These are phyloP conservation scores for Ypsolopha scabrella DNA, from an alignment of 2,888 invertebrate genomes.

Conservation along the genomic window DNA sequence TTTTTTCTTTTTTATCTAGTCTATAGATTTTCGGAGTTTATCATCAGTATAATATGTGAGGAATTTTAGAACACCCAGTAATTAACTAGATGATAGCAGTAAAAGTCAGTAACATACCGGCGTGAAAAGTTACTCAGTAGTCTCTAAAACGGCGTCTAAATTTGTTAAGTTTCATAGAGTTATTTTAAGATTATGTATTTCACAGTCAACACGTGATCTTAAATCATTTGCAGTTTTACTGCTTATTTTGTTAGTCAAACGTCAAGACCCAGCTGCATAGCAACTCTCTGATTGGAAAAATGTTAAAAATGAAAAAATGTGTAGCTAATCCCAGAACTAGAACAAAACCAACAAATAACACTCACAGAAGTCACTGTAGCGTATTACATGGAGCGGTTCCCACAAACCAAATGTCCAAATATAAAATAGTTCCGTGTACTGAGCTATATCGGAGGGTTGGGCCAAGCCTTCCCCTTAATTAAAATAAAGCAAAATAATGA, in stretches of 20 bases:
- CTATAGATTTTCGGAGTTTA: too few species aligned
- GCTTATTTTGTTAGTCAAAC: not conserved
- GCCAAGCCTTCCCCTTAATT: constrained; percentile 37
- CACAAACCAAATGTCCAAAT: constrained; percentile 57
- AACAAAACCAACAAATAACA: constrained; percentile 21
- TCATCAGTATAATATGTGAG: too few species aligned
- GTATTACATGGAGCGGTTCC: constrained; percentile 41
- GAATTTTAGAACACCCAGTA: too few species aligned
- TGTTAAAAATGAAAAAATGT: not conserved
- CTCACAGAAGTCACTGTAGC: constrained; percentile 27
- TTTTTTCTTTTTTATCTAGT: too few species aligned
- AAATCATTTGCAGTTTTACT: too few species aligned
- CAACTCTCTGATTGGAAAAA: not conserved
- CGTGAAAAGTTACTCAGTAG: too few species aligned
- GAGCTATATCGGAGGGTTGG: constrained; percentile 30
- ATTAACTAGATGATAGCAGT: too few species aligned
- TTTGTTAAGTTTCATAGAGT: too few species aligned
- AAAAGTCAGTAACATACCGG: too few species aligned
- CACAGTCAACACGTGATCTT: too few species aligned
- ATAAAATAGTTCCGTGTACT: constrained; percentile 23
- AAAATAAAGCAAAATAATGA: constrained; percentile 53
- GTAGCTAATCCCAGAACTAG: constrained; percentile 17
- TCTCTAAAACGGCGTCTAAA: too few species aligned
- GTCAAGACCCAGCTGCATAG: not conserved
- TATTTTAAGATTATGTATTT: too few species aligned